Evolutionary conservation across 2,888 invertebrate species (phyloP).

Genomic region (Iphiclides podalirius): DNA sequence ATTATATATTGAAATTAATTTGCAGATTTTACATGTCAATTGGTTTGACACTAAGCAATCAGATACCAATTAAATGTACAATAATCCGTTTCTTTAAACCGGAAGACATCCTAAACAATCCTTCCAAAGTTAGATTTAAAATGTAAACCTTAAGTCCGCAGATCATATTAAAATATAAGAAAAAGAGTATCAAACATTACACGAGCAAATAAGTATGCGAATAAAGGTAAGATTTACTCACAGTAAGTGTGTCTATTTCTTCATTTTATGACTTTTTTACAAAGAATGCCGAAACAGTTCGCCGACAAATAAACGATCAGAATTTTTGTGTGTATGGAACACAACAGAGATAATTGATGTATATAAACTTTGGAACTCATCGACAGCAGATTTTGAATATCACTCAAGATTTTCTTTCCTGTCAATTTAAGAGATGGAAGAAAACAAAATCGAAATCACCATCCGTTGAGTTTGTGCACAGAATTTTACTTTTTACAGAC

Average conservation of each 20-base stretch:
- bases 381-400: conserved; percentile 13
- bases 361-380: neutral
- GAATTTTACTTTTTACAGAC: neutral
- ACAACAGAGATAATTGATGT: neutral
- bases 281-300: neutral
- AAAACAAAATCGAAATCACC: conserved; percentile 19
- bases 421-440: conserved; percentile 8
- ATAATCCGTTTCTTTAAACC: too few species aligned
- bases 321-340: neutral
- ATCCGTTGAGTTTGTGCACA: conserved; percentile 2
- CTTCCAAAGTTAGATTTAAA: too few species aligned
- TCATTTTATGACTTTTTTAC: neutral
- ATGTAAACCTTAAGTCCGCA: too few species aligned
- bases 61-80: too few species aligned
- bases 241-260: neutral
- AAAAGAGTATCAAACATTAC: too few species aligned
- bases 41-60: too few species aligned
- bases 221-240: neutral
- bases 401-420: conserved; percentile 7
- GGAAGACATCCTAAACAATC: too few species aligned
- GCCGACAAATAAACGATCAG: neutral
- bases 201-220: too few species aligned
- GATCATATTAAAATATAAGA: too few species aligned
- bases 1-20: too few species aligned
- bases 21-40: too few species aligned